These are phyloP conservation scores for Anoplopoma fimbria DNA, from an alignment of 2,113 vertebrate genomes.

Conservation along the genomic window DNA sequence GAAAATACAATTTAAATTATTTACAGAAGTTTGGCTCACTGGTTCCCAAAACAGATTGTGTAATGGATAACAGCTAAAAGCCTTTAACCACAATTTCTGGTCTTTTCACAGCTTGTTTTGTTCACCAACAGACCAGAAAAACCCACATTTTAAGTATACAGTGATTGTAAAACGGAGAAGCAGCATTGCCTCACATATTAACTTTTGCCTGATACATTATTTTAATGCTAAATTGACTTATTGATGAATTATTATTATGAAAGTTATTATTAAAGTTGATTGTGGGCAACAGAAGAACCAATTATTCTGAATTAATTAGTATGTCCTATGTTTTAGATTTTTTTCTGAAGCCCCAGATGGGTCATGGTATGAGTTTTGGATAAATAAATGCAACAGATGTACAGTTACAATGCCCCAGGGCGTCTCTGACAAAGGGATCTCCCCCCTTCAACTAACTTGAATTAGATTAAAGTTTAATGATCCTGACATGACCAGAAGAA, in stretches of 20 bases:
- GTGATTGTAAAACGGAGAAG: neutral
- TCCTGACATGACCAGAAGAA: neutral
- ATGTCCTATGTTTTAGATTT: neutral
- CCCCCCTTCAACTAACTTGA: neutral
- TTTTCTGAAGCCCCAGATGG: neutral
- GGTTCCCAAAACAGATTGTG: neutral
- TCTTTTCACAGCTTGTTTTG: neutral
- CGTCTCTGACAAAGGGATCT: conserved; percentile 2
- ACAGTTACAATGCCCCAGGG: conserved; percentile 25
- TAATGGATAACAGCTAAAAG: neutral
- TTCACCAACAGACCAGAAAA: neutral
- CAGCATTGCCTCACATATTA: too few relatives aligned
- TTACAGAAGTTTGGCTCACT: neutral
- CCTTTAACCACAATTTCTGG: neutral
- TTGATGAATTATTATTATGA: too few relatives aligned
- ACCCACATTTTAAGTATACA: neutral
- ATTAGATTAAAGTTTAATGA: conserved; percentile 3
- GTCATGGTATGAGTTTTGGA: neutral
- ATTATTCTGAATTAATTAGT: neutral
- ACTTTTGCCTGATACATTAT: neutral
- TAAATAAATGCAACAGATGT: conserved; percentile 44
- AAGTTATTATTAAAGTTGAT: too few relatives aligned
- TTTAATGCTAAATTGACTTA: neutral
- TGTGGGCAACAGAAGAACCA: neutral
- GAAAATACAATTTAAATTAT: neutral